These are phyloP conservation scores for Proterorhinus semilunaris DNA, from an alignment of 2,113 vertebrate species.

Conservation along the genomic window DNA sequence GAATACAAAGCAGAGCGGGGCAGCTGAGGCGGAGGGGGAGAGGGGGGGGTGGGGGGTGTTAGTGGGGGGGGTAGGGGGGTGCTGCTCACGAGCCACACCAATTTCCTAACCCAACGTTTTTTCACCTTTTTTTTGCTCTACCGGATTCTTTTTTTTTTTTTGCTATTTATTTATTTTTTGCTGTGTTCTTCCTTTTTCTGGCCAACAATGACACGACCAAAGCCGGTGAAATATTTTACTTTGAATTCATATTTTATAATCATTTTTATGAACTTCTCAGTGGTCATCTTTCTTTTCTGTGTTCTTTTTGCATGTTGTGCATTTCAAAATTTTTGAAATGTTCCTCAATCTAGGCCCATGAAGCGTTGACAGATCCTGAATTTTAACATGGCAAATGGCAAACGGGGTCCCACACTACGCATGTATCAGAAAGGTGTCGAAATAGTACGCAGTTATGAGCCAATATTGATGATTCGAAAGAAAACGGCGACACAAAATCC, in stretches of 20 bases:
- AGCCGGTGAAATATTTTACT: conserved; percentile 51
- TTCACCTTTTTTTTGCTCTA: conserved; percentile 40
- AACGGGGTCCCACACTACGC: too few species aligned
- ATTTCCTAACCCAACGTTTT: conserved; percentile 75
- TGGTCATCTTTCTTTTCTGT: too few species aligned
- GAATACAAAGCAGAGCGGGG: conserved; percentile 74
- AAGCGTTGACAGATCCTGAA: neutral
- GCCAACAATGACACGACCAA: conserved; percentile 15
- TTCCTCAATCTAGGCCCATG: too few species aligned
- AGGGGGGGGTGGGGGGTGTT: conserved; percentile 15
- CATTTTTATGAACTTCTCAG: too few species aligned
- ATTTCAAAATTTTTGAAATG: too few species aligned
- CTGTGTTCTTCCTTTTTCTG: conserved; percentile 2
- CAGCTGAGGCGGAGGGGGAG: conserved; percentile 27
- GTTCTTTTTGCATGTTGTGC: too few species aligned
- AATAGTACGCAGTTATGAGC: too few species aligned
- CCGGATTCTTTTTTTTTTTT: conserved; percentile 24
- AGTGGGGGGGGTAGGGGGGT: conserved; percentile 50
- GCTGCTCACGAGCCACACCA: conserved; percentile 82
- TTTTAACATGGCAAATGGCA: conserved; percentile 39
- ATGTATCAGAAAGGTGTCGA: too few species aligned
- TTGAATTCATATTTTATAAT: too few species aligned
- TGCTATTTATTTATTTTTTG: neutral
- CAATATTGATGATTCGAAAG: conserved; percentile 49
- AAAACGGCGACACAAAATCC: conserved; percentile 31